Conservation (phyloP, 2,888 invertebrate species). For the Trichogramma dendrolimi region DNA sequence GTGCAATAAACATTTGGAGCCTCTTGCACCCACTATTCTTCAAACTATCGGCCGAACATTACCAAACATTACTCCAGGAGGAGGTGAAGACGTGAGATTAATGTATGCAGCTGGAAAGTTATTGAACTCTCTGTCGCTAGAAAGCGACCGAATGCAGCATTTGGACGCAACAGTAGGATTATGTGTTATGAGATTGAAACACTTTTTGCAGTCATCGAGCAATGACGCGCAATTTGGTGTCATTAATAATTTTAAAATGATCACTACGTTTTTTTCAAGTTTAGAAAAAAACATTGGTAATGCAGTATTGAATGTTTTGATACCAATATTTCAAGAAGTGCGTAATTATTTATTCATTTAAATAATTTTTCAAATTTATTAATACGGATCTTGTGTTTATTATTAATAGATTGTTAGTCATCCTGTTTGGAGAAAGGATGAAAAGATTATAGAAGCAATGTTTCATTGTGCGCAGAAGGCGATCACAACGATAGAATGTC, state of each 20-base stretch:
- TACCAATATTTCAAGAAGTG: conserved; percentile 54
- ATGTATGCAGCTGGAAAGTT: conserved; percentile 75
- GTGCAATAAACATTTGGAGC: conserved; percentile 70
- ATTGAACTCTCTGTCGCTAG: conserved; percentile 62
- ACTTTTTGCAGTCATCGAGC: conserved; percentile 46
- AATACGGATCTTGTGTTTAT: background rate
- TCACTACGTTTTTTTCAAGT: conserved; percentile 63
- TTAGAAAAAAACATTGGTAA: conserved; percentile 56
- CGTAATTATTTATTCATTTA: background rate
- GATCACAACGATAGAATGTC: conserved; percentile 42
- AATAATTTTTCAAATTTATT: no score
- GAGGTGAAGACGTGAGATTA: conserved; percentile 67
- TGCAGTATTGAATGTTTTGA: conserved; percentile 42
- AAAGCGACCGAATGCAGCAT: conserved; percentile 63
- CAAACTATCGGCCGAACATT: conserved; percentile 59
- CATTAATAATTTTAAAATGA: conserved; percentile 64
- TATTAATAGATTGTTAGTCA: conserved; percentile 54
- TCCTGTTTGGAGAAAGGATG: conserved; percentile 60
- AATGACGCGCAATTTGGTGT: conserved; percentile 48
- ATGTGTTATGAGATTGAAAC: conserved; percentile 61
- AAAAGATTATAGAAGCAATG: conserved; percentile 63
- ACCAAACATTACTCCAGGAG: conserved; percentile 59
- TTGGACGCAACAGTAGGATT: conserved; percentile 68
- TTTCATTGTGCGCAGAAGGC: conserved; percentile 43
- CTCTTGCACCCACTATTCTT: conserved; percentile 73